Evolutionary conservation across 2,888 invertebrate species (phyloP).

Genomic region (Chloroclystis v-ata): DNA sequence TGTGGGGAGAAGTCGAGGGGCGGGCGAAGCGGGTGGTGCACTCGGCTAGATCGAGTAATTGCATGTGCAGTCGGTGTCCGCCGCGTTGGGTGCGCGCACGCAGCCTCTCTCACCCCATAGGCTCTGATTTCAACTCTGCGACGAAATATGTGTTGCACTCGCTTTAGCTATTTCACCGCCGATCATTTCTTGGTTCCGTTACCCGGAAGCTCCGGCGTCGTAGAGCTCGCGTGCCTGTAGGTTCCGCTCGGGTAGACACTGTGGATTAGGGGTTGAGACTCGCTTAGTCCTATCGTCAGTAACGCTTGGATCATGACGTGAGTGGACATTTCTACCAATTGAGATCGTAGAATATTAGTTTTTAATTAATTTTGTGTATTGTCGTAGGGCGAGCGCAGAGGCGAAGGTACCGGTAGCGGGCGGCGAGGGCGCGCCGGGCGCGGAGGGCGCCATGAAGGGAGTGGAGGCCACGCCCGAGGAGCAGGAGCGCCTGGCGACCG

Average conservation of each 20-base stretch:
- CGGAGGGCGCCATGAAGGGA: constrained; percentile 72
- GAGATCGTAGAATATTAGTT: constrained; percentile 14
- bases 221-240: constrained; percentile 52
- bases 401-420: constrained; percentile 53
- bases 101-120: constrained; percentile 51
- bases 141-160: constrained; percentile 46
- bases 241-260: constrained; percentile 44
- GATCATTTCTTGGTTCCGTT: constrained; percentile 48
- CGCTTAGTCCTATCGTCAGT: constrained; percentile 29
- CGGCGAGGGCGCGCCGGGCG: constrained; percentile 60
- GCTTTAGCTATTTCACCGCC: constrained; percentile 38
- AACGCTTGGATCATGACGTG: constrained; percentile 56
- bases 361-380: constrained; percentile 41
- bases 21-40: constrained; percentile 67
- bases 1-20: constrained; percentile 71
- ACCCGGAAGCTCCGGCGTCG: constrained; percentile 46
- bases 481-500: constrained; percentile 69
- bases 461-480: constrained; percentile 73
- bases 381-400: constrained; percentile 62
- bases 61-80: constrained; percentile 68
- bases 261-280: constrained; percentile 41
- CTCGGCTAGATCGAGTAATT: constrained; percentile 45
- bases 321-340: constrained; percentile 38
- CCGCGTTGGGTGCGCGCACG: constrained; percentile 73
- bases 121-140: constrained; percentile 35